A percentile compares a stretch with the other conserved stretches of the same genome.
These are phyloP conservation scores for Druon quercuslanigerum DNA, from an alignment of 1,140 invertebrate genomes.

Conservation along the genomic window DNA sequence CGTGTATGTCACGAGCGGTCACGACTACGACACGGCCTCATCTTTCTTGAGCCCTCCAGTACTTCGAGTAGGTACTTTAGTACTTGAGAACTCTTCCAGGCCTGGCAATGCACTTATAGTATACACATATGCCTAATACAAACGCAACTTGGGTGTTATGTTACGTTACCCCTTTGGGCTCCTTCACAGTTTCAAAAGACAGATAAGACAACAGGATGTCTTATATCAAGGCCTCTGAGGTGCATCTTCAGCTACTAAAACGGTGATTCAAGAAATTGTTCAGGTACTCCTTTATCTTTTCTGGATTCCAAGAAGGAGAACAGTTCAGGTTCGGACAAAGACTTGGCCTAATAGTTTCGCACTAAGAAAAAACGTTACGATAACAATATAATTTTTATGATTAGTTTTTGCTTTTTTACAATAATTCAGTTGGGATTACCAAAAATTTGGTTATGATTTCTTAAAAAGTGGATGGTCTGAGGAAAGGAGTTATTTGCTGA, in stretches of 20 bases:
- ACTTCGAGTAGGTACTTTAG: conserved; percentile 19
- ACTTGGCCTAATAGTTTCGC: too few species aligned
- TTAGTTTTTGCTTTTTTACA: too few species aligned
- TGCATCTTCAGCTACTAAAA: conserved; percentile 14
- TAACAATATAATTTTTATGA: too few species aligned
- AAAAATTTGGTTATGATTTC: too few species aligned
- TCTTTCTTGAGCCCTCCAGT: conserved; percentile 28
- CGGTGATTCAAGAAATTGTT: neutral
- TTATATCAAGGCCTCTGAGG: conserved; percentile 6
- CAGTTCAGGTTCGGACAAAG: neutral
- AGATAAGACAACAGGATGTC: conserved; percentile 27
- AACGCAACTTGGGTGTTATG: conserved; percentile 16
- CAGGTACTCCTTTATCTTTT: neutral
- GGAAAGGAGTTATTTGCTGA: too few species aligned
- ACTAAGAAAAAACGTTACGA: too few species aligned
- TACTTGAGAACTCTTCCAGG: conserved; percentile 25
- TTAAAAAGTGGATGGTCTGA: too few species aligned
- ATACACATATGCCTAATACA: neutral
- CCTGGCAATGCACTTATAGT: neutral
- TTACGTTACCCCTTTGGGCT: conserved; percentile 22
- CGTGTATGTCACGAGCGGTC: conserved; percentile 19
- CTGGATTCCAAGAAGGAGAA: neutral
- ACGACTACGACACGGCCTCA: conserved; percentile 26
- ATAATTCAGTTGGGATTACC: too few species aligned
- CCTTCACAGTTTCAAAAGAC: conserved; percentile 18